Base-by-base conservation (phyloP, 2,888 invertebrate species). In the Petrophora chlorosata region DNA sequence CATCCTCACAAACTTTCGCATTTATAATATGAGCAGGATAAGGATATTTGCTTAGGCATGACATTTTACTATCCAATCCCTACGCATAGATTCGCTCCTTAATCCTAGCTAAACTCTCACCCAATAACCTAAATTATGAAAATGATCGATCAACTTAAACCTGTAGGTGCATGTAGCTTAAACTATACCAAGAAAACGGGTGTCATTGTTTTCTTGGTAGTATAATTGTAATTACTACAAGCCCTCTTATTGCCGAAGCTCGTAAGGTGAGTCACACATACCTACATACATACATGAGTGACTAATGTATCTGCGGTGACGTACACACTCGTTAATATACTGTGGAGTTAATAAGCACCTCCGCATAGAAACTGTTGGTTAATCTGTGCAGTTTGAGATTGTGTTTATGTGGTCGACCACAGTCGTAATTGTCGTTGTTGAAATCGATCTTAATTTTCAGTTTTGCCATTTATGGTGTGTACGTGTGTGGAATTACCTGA, bases 121-220 rank as follows among this genome's bases (percentile, higher is more conserved):
- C n/a, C n/a, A n/a, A n/a, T n/a, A n/a, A n/a, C n/a, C n/a, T n/a
- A n/a, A n/a, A n/a, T n/a, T n/a, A n/a, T n/a, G n/a, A n/a, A n/a
- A n/a, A n/a, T n/a, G n/a, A n/a, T n/a, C n/a, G n/a, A n/a, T n/a
- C n/a, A n/a, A n/a, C n/a, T n/a, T n/a, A n/a, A n/a, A n/a, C n/a
- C n/a, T n/a, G n/a, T n/a, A n/a, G n/a, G 23, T 7, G 8, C 28
- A 33, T 45, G 41, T 44, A 60, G 52, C 47, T 50, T 56, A 63
- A 68, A 61, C 51, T 50, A 51, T 73, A 69, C 65, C 39, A 19
- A 61, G 71, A 70, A 76, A 61, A 67, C 65, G 62, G 71, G 69
- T 74, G 76, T 71, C 77, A 78, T 71, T 73, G 52, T 59, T 60
- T 85, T 86, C 81, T 67, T 45, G 68, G 82, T 84, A 86, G 81